Conservation (phyloP, 1,140 invertebrate genomes). For the Triops cancriformis region DNA sequence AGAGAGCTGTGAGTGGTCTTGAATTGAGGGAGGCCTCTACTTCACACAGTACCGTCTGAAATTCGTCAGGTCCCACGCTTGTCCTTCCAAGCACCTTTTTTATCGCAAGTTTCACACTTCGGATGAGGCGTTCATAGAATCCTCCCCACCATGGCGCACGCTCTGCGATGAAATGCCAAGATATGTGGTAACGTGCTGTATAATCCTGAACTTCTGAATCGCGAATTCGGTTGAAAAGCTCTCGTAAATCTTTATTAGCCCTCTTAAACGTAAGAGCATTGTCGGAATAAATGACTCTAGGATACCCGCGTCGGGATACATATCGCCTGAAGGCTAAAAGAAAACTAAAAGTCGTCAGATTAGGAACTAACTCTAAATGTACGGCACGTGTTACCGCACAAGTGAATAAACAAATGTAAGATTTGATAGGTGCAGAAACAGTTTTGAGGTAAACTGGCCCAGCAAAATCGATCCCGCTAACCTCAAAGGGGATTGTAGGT, state of each 20-base stretch:
- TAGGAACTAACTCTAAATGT: slow-evolving; percentile 32
- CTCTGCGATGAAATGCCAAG: slow-evolving; percentile 19
- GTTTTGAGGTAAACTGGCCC: slow-evolving; percentile 37
- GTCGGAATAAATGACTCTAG: slow-evolving; percentile 35
- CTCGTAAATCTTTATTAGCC: slow-evolving; percentile 31
- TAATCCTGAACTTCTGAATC: background rate
- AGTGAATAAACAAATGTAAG: too few relatives aligned
- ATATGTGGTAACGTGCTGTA: background rate
- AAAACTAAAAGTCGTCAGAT: slow-evolving; percentile 30
- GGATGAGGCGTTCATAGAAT: too few relatives aligned
- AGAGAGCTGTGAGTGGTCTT: too few relatives aligned
- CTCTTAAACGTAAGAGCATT: too few relatives aligned
- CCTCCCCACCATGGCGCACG: too few relatives aligned
- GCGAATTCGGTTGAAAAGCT: slow-evolving; percentile 11
- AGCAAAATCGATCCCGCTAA: slow-evolving; percentile 39
- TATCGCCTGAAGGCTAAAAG: slow-evolving; percentile 32
- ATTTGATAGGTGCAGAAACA: slow-evolving; percentile 27
- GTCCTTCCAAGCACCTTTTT: slow-evolving; percentile 25
- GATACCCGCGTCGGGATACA: slow-evolving; percentile 32
- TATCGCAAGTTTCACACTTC: slow-evolving; percentile 27
- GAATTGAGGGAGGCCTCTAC: too few relatives aligned
- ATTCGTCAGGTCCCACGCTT: slow-evolving; percentile 29
- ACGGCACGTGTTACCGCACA: too few relatives aligned
- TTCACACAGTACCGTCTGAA: slow-evolving; percentile 26
- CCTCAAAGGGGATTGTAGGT: slow-evolving; percentile 35